These are phyloP conservation scores for Leptinotarsa undecemlineata DNA, from an alignment of 1,140 invertebrate genomes.

Conservation along the genomic window DNA sequence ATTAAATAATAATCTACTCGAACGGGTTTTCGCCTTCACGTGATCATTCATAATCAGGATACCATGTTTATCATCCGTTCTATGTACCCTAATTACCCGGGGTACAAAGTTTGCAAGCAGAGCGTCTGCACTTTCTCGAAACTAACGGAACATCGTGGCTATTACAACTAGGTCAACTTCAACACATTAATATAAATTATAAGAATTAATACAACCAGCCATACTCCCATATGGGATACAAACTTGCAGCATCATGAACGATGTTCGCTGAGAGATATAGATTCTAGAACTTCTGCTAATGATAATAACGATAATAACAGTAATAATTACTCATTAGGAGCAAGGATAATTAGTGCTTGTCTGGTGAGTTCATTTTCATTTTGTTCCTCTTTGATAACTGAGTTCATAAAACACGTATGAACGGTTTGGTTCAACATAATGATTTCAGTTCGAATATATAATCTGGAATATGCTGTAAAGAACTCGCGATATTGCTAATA, in stretches of 20 bases:
- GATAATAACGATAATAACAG: conserved; percentile 10
- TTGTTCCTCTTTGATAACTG: neutral
- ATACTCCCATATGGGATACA: conserved; percentile 29
- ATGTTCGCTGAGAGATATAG: conserved; percentile 19
- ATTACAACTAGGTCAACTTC: conserved; percentile 28
- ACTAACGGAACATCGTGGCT: neutral
- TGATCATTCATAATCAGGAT: conserved; percentile 25
- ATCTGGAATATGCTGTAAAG: too few species aligned
- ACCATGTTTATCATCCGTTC: conserved; percentile 26
- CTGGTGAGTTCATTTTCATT: neutral
- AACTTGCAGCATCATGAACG: neutral
- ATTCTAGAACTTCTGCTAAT: conserved; percentile 31
- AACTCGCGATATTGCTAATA: too few species aligned
- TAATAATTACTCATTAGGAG: neutral
- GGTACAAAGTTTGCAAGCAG: conserved; percentile 21
- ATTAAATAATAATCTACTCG: conserved; percentile 1
- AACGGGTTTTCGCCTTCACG: neutral
- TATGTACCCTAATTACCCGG: conserved; percentile 34
- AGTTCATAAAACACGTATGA: neutral
- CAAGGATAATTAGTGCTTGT: neutral
- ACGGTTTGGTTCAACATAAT: too few species aligned
- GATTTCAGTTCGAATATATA: too few species aligned
- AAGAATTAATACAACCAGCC: conserved; percentile 43
- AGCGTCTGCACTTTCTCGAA: conserved; percentile 8
- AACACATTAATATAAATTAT: conserved; percentile 44